Evolutionary conservation across 2,113 vertebrate genomes (phyloP).

Genomic region (Neogobius melanostomus): DNA sequence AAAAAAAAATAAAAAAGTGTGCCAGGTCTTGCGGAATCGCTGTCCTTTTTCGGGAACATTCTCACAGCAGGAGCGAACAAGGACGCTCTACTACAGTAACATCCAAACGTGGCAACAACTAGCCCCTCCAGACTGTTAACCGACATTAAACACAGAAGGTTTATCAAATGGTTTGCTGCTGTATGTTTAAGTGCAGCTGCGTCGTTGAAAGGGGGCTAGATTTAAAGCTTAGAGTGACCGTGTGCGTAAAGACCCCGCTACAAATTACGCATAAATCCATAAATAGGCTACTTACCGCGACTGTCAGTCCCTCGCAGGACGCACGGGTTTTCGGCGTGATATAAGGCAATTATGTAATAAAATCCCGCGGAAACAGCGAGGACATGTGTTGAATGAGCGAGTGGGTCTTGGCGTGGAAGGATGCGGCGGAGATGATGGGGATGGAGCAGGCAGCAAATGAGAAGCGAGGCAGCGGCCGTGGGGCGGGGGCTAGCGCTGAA

Average conservation of each 20-base stretch:
- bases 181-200: too few species aligned
- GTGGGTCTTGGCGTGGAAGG: conserved; percentile 49
- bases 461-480: conserved; percentile 28
- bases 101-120: conserved; percentile 9
- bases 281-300: conserved; percentile 41
- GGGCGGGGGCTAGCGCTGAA: conserved; percentile 16
- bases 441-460: conserved; percentile 31
- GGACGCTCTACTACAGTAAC: conserved; percentile 26
- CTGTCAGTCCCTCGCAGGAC: conserved; percentile 3
- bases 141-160: background rate
- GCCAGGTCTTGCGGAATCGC: conserved; percentile 10
- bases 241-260: conserved; percentile 10
- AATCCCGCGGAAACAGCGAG: conserved; percentile 23
- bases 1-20: background rate
- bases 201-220: background rate
- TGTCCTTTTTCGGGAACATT: conserved; percentile 64
- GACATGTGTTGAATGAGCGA: conserved; percentile 28
- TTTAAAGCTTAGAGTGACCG: background rate
- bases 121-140: too few species aligned
- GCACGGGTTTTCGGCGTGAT: background rate
- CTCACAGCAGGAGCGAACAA: conserved; percentile 29
- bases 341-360: conserved; percentile 13
- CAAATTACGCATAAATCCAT: conserved; percentile 10
- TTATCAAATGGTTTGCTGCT: background rate
- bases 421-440: conserved; percentile 31